phyloP scores from a whole-genome alignment of 2,888 invertebrate genomes.

The Drosophila lacicola region DNA sequence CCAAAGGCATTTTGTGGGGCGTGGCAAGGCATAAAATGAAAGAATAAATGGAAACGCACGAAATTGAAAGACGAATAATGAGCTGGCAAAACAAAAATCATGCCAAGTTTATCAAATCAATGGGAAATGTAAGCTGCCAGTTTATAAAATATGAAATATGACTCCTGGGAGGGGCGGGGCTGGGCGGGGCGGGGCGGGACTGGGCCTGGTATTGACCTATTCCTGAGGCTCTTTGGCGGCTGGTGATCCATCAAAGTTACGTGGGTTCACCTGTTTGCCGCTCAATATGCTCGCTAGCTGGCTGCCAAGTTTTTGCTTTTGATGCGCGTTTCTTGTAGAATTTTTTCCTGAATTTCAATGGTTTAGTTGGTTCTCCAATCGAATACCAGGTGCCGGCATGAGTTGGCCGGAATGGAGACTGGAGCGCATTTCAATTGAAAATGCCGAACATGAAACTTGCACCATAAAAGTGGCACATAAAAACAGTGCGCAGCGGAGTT shows the following conservation, averaged over 20 bases:
- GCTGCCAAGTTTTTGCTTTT: constrained; percentile 53
- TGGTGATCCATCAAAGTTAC: constrained; percentile 70
- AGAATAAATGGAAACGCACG: constrained; percentile 39
- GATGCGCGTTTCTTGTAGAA: constrained; percentile 53
- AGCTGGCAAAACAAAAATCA: constrained; percentile 78
- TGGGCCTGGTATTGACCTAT: neutral
- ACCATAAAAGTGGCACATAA: constrained; percentile 64
- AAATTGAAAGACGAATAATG: constrained; percentile 75
- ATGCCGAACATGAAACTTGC: constrained; percentile 58
- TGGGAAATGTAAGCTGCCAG: constrained; percentile 67
- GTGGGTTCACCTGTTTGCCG: constrained; percentile 60
- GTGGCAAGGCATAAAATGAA: constrained; percentile 12
- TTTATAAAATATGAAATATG: constrained; percentile 66
- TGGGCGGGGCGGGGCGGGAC: neutral
- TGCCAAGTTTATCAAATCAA: constrained; percentile 73
- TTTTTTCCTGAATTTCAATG: constrained; percentile 55
- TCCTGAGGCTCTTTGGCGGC: neutral
- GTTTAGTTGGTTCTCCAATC: constrained; percentile 12
- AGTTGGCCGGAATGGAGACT: constrained; percentile 26
- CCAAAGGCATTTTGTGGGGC: constrained; percentile 51
- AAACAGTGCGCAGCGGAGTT: constrained; percentile 31
- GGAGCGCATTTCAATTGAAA: constrained; percentile 42
- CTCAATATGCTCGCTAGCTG: constrained; percentile 55
- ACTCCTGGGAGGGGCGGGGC: constrained; percentile 12
- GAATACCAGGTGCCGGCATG: constrained; percentile 50